Evolutionary conservation across 1,140 invertebrate species (phyloP), one percentile per base, ranked within the genome.

Genomic region (Pseudomyrmex pallidus): DNA sequence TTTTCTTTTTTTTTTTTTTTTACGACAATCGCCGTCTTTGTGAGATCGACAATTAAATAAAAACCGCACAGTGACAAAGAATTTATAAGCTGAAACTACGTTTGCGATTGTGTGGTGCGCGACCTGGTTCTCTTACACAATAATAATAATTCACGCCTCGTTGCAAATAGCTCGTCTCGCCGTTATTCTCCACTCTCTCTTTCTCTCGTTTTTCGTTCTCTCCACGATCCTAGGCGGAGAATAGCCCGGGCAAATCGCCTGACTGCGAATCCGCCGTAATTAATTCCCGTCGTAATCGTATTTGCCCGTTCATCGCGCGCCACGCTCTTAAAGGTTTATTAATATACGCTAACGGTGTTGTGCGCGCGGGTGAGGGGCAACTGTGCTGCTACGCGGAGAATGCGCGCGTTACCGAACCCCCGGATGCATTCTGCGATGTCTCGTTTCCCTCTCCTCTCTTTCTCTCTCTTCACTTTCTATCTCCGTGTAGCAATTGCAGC

Each of bases 401-500:
- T 57, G 74, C 74, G 74, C 74, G 63, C 74, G 74, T 77, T 77
- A 67, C 74, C 63, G 35, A 70, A 80, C 56, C 35, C 5, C 5
- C 56, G 66, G 25, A 70, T 70, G 66, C 76, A 80, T 80, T 59
- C 76, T 70, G 66, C 66, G 64, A 70, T 56, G 64, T 80, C 64
- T 77, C 74, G 54, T 48, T 59, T 35, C 2, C 8, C 54, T 25
- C 76, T 3, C 12, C 44, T 35, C n/a, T 46, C 15, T 54, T 54
- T 4, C 52, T 8, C 54, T 5, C 50, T 35, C 35, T 35, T 56
- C 74, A n/a, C 73, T 74, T 67, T 62, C 74, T 52, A 64, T 68
- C 78, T 67, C 20, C 56, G 62, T 59, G 57, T 67, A 67, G 76
- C 66, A 87, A 85, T 87, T 84, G 72, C 25, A 67, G 76, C 83